Evolutionary conservation across 2,797 vertebrate genomes (phyloP), one percentile per base, ranked within the genome.

Genomic region (Fratercula arctica): DNA sequence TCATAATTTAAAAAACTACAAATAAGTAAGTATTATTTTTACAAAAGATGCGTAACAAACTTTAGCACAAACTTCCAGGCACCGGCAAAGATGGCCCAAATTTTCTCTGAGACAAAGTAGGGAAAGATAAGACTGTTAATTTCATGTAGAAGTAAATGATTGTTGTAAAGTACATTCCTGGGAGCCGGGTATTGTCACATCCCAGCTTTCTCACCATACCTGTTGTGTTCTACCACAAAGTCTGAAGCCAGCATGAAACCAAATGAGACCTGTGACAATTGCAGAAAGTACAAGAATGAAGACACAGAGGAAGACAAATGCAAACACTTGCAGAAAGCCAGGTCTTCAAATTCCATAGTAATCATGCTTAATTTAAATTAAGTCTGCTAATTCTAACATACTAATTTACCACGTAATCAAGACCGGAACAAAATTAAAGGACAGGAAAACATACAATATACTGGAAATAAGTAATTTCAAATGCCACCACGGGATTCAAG

Each of bases 281-380:
- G 35, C 73, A 81, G 45, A 64, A 79, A 3, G 1, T 13, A 50
- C n/a, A 90, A 17, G 70, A 93, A 90, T 5, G 67, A 90, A 79
- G 63, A 70, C 41, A 69, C 33, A 67, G 53, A 79, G 51, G 23
- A 90, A 92, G 46, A 87, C 74, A 94, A 96, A 89, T 11, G 74
- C 70, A 89, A 96, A 89, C 56, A 28, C 63, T 82, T 35, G 61
- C 4, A 67, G n/a, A 59, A 67, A 95, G 90, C 41, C 72, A 94
- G 90, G 64, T 93, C 91, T 90, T 73, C 70, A 89, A 81, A 95
- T 92, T 93, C 60, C 83, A 75, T 0, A 85, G 90, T 80, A 96
- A 89, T 90, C 88, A 85, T 26, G 80, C 10, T 67, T 67, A 69
- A 91, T 92, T 95, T 85, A 93, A 94, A 97, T 95, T 78, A 94